A percentile compares a stretch with the other conserved stretches of the same genome.
Evolutionary conservation across 2,797 vertebrate species (phyloP).

Genomic region (Sylvilagus floridanus): DNA sequence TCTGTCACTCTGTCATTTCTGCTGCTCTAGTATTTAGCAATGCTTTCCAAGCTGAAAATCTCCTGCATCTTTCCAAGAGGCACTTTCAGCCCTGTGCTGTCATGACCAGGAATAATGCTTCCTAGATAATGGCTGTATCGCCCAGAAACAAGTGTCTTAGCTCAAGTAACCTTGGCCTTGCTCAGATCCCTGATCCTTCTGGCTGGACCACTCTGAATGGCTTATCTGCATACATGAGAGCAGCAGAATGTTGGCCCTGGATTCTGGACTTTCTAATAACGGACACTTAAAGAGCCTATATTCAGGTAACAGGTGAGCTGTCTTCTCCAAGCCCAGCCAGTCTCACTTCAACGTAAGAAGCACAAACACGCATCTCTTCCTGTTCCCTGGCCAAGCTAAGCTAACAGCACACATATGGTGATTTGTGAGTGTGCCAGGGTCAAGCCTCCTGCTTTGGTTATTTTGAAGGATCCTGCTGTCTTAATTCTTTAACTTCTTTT

Average conservation of each 20-base stretch:
- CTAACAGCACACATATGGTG: background rate
- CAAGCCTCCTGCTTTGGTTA: background rate
- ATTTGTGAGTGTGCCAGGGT: background rate
- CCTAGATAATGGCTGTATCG: background rate
- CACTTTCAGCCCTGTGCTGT: background rate
- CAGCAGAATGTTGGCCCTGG: background rate
- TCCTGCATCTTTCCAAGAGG: conserved; percentile 25
- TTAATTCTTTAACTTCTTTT: conserved; percentile 15
- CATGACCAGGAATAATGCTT: conserved; percentile 44
- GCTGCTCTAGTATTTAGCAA: background rate
- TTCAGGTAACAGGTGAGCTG: background rate
- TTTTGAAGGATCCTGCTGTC: background rate
- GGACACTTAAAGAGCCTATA: background rate
- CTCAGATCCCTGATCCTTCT: background rate
- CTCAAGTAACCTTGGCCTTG: background rate
- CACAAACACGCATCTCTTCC: background rate
- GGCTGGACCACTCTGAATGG: background rate
- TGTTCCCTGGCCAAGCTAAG: background rate
- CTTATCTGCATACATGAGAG: background rate
- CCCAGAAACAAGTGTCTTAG: background rate
- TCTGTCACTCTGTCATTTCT: background rate
- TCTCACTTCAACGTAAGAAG: background rate
- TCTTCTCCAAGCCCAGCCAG: background rate
- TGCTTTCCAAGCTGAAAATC: background rate
- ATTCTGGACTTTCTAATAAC: background rate